phyloP scores from a whole-genome alignment of 2,797 vertebrate genomes.

The Tokudaia tokunoshimensis region DNA sequence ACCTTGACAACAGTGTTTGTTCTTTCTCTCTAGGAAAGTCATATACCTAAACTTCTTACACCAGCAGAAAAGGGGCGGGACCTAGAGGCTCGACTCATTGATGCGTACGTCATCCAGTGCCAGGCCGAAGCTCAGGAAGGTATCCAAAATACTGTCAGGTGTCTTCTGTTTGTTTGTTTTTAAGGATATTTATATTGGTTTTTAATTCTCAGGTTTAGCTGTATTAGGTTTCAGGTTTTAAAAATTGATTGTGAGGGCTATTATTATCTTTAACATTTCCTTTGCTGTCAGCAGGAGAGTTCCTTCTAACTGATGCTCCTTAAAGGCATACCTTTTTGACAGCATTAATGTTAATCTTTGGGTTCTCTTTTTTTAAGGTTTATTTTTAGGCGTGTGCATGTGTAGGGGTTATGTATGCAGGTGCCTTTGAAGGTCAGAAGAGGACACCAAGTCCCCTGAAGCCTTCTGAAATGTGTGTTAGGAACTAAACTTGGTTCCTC shows the following conservation, averaged over 20 bases:
- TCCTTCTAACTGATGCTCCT: neutral
- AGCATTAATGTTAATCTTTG: neutral
- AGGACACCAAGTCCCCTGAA: neutral
- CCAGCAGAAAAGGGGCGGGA: conserved; percentile 96
- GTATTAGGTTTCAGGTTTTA: conserved; percentile 26
- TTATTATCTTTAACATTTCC: neutral
- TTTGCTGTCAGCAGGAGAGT: neutral
- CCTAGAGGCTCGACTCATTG: conserved; percentile 94
- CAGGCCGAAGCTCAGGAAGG: conserved; percentile 99
- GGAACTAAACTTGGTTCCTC: neutral
- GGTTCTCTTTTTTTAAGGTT: neutral
- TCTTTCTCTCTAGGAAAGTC: conserved; percentile 90
- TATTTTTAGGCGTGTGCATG: neutral
- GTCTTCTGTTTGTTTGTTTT: neutral
- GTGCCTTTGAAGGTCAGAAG: neutral
- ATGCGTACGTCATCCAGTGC: conserved; percentile 95
- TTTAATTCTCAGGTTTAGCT: neutral
- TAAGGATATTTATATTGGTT: neutral
- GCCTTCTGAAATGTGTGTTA: neutral
- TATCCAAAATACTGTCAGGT: conserved; percentile 80
- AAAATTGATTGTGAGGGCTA: conserved; percentile 13
- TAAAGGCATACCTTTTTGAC: neutral
- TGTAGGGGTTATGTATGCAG: neutral
- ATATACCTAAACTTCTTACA: conserved; percentile 96
- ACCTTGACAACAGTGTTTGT: conserved; percentile 39